Percentiles rank a stretch among this genome's conserved stretches.
Conservation (phyloP, 2,888 invertebrate species). For the Laspeyria flexula region DNA sequence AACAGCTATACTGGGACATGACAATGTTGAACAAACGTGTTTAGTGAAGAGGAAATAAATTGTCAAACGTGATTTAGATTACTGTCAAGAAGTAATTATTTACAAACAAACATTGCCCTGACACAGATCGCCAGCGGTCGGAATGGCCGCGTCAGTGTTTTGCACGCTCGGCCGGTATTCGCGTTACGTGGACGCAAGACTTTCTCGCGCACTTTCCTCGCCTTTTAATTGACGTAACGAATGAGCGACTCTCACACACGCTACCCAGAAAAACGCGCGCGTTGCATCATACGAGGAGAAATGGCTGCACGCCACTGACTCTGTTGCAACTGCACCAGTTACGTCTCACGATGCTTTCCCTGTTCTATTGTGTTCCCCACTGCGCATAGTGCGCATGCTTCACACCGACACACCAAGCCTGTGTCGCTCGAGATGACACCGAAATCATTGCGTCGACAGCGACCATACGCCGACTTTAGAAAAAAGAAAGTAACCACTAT, state of each 20-base stretch:
- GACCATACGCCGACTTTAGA: conserved; percentile 61
- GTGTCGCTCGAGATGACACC: conserved; percentile 61
- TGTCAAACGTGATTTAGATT: conserved; percentile 57
- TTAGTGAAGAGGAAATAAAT: conserved; percentile 49
- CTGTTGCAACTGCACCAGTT: conserved; percentile 79
- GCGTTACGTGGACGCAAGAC: conserved; percentile 74
- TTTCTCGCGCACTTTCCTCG: conserved; percentile 84
- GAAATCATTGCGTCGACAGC: conserved; percentile 58
- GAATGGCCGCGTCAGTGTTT: conserved; percentile 51
- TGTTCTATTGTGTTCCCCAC: conserved; percentile 72
- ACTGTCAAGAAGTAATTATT: conserved; percentile 62
- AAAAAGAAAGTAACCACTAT: conserved; percentile 83
- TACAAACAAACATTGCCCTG: conserved; percentile 79
- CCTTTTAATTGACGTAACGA: conserved; percentile 84
- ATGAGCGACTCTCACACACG: conserved; percentile 80
- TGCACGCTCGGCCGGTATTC: conserved; percentile 54
- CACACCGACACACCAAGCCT: conserved; percentile 33
- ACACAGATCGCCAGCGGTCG: conserved; percentile 65
- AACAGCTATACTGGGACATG: conserved; percentile 2
- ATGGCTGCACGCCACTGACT: conserved; percentile 79
- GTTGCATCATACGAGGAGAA: conserved; percentile 84
- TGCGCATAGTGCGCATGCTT: conserved; percentile 10
- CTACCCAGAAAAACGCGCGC: conserved; percentile 73
- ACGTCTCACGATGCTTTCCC: conserved; percentile 74
- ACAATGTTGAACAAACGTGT: conserved; percentile 44